Percentiles rank a stretch among this genome's conserved stretches.
These are phyloP conservation scores for Diplolepis rosae DNA, from an alignment of 2,888 invertebrate species.

Conservation along the genomic window DNA sequence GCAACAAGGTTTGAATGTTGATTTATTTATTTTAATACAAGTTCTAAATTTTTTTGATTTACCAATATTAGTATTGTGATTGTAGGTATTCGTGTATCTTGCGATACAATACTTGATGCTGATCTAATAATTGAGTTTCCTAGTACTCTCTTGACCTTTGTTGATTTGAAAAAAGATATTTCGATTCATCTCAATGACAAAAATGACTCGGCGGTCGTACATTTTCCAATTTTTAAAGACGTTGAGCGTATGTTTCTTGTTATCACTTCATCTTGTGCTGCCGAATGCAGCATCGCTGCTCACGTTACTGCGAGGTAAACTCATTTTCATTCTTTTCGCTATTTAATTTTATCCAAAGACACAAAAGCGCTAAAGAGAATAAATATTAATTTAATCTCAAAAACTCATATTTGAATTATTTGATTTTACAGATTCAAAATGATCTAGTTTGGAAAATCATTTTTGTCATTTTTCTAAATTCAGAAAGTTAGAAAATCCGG, in stretches of 20 bases:
- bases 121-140: slow-evolving; percentile 78
- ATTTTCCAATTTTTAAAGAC: slow-evolving; percentile 59
- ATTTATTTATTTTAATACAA: background rate
- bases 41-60: background rate
- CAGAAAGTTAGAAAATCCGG: too few relatives aligned
- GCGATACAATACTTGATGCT: slow-evolving; percentile 80
- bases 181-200: slow-evolving; percentile 52
- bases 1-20: slow-evolving; percentile 79
- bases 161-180: slow-evolving; percentile 39
- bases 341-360: background rate
- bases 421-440: too few relatives aligned
- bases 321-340: background rate
- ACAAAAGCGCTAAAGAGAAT: too few relatives aligned
- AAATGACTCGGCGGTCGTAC: slow-evolving; percentile 58
- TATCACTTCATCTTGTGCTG: slow-evolving; percentile 62
- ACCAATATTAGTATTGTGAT: background rate
- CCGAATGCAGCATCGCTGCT: slow-evolving; percentile 59
- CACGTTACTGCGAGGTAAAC: slow-evolving; percentile 57
- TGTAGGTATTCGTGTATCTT: slow-evolving; percentile 81
- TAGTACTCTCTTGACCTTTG: slow-evolving; percentile 61
- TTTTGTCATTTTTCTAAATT: too few relatives aligned
- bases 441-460: too few relatives aligned
- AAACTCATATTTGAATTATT: too few relatives aligned
- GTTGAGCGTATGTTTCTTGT: slow-evolving; percentile 50
- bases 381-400: too few relatives aligned